Percentiles rank a stretch among this genome's conserved stretches.
Evolutionary conservation across 1,140 invertebrate species (phyloP).

Genomic region (Trichonephila clavipes): DNA sequence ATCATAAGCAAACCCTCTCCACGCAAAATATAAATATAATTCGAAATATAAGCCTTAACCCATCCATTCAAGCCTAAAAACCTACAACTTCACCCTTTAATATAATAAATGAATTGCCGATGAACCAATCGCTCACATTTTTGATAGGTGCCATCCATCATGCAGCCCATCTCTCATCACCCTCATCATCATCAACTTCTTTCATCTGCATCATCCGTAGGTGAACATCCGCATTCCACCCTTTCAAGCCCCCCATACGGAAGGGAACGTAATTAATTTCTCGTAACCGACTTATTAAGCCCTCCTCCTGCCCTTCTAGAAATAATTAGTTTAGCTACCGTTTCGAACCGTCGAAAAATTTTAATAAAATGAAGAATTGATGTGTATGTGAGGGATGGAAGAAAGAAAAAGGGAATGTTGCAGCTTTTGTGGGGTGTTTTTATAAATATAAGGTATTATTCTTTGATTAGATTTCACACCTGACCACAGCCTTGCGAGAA

Average conservation of each 20-base stretch:
- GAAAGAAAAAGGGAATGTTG: not conserved
- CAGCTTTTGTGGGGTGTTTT: constrained; percentile 31
- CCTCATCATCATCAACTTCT: not conserved
- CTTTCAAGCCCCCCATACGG: not conserved
- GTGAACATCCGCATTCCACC: constrained; percentile 22
- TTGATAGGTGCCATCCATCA: constrained; percentile 5
- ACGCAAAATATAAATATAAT: not conserved
- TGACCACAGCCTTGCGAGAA: constrained; percentile 13
- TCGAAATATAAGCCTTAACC: not conserved
- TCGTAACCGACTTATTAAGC: constrained; percentile 74
- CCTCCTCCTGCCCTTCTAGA: constrained; percentile 12
- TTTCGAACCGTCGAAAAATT: constrained; percentile 13
- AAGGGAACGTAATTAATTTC: constrained; percentile 64
- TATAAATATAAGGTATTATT: constrained; percentile 69
- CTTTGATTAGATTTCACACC: constrained; percentile 72
- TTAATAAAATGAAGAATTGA: constrained; percentile 61
- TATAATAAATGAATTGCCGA: constrained; percentile 58
- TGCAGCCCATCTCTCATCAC: not conserved
- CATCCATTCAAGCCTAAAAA: not conserved
- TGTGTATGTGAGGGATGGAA: not conserved
- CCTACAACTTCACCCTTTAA: not conserved
- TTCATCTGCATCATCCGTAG: not conserved
- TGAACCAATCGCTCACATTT: constrained; percentile 52
- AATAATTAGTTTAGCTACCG: constrained; percentile 72
- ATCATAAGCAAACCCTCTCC: too few species aligned